Base-by-base conservation (phyloP, 1,140 invertebrate genomes). In the Tetragonula clypearis region DNA sequence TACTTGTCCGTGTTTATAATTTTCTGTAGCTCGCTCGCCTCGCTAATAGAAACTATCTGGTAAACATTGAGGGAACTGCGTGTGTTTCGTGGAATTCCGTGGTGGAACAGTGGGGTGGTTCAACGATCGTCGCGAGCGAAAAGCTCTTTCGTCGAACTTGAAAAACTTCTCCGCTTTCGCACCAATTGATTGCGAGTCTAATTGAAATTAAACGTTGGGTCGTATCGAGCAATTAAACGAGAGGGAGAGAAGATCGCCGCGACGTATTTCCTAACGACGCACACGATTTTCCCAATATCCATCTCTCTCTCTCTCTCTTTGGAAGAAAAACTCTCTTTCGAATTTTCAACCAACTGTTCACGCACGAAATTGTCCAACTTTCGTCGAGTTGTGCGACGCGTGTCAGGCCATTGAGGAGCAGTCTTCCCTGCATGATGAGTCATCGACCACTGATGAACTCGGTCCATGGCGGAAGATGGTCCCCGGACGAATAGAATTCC, bases 201-300 rank as follows among this genome's bases (percentile, higher is more conserved):
- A 62, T 23, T 68, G n/a, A 69, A 75, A 49, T 15, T 19, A 49
- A 49, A 49, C 41, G 41, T 49, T 6, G 41, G 26, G 55, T 81
- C 62, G 23, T 19, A 12, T 17, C 49, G 66, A 55, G 73, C 82
- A 87, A 85, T 90, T 87, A 85, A 65, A 82, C 53, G 30, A n/a
- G 55, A 35, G 12, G 26, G 35, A 19, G 23, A 19, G 9, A 5
- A 56, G 19, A 0, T 75, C 5, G 41, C 6, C 49, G 53, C 17
- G 4, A 58, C 41, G 19, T 65, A 30, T 30, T 69, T 66, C 9
- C 8, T 5, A 26, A 21, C 30, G 68, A 80, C 68, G 15, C 11
- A 49, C n/a, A 55, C 41, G 58, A 66, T 74, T 35, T 41, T 6
- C 41, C 41, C 30, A 30, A 30, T 30, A 30, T 30, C 30, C 30